Conservation (phyloP, 2,113 vertebrate species). For the Steatornis caripensis region DNA sequence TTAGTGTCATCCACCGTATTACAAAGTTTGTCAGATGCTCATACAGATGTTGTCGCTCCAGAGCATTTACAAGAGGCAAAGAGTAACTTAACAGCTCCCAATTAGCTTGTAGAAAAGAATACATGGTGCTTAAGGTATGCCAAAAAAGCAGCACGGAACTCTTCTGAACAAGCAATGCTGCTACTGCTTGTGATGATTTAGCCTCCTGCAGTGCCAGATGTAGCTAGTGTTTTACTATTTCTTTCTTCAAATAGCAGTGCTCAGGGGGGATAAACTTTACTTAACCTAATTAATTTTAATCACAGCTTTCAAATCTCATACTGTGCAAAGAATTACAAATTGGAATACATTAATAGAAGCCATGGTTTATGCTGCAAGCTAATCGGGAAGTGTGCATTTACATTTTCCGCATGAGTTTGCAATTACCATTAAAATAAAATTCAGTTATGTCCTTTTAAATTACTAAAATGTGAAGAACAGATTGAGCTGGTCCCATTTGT, state of each 20-base stretch:
- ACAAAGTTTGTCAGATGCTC: not conserved
- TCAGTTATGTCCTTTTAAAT: conserved; percentile 75
- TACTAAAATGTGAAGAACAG: conserved; percentile 73
- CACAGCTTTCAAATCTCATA: conserved; percentile 84
- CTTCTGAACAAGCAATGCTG: conserved; percentile 36
- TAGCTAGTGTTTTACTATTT: conserved; percentile 70
- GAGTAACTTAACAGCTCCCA: conserved; percentile 51
- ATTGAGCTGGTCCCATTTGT: conserved; percentile 68
- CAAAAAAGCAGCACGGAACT: conserved; percentile 62
- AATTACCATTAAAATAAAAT: conserved; percentile 80
- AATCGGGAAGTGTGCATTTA: conserved; percentile 76
- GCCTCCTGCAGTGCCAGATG: conserved; percentile 75
- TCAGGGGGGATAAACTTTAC: conserved; percentile 85
- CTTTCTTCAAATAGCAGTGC: conserved; percentile 77
- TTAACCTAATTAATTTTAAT: conserved; percentile 90
- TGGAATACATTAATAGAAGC: conserved; percentile 82
- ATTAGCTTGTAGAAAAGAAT: conserved; percentile 57
- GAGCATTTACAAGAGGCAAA: conserved; percentile 55
- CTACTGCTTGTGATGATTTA: conserved; percentile 40
- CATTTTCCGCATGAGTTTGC: conserved; percentile 80
- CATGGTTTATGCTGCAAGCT: conserved; percentile 78
- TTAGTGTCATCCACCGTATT: not conserved
- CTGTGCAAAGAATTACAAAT: conserved; percentile 86
- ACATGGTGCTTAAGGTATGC: conserved; percentile 18
- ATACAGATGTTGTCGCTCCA: conserved; percentile 21